phyloP scores from a whole-genome alignment of 2,113 vertebrate genomes.

The Semnornis frantzii region DNA sequence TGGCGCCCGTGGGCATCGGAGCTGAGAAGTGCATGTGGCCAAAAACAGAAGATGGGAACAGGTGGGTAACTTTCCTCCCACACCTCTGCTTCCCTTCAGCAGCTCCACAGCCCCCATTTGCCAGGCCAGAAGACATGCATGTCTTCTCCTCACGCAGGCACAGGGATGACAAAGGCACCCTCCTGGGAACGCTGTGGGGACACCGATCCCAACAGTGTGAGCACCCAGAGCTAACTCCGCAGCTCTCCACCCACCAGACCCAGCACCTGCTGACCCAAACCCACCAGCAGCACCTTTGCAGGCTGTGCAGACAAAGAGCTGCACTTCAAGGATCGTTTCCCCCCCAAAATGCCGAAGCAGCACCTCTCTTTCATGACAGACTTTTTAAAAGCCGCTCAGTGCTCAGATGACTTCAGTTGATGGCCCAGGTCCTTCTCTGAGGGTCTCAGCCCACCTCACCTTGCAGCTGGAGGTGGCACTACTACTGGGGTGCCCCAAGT shows the following conservation, averaged over 20 bases:
- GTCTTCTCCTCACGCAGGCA: neutral
- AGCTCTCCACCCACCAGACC: neutral
- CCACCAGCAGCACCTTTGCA: too few relatives aligned
- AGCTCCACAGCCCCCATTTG: slow-evolving; percentile 14
- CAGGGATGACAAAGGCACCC: neutral
- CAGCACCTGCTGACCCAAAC: too few relatives aligned
- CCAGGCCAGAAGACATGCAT: slow-evolving; percentile 28
- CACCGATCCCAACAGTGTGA: neutral
- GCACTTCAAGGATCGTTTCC: neutral
- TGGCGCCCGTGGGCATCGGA: neutral
- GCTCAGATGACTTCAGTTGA: fast-evolving
- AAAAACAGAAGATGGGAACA: slow-evolving; percentile 62
- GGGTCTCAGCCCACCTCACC: neutral
- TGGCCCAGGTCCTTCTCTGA: neutral
- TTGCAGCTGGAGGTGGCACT: neutral
- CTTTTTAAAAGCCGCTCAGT: neutral
- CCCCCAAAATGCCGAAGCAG: neutral
- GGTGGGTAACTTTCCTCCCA: slow-evolving; percentile 61
- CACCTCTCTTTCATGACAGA: neutral
- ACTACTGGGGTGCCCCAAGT: neutral
- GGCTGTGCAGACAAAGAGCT: neutral
- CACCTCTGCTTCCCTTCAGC: slow-evolving; percentile 34
- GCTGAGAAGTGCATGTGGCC: slow-evolving; percentile 44
- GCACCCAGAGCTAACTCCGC: neutral
- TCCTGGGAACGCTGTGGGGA: neutral